Base-by-base conservation (phyloP, 2,888 invertebrate species). In the Limnephilus rhombicus region DNA sequence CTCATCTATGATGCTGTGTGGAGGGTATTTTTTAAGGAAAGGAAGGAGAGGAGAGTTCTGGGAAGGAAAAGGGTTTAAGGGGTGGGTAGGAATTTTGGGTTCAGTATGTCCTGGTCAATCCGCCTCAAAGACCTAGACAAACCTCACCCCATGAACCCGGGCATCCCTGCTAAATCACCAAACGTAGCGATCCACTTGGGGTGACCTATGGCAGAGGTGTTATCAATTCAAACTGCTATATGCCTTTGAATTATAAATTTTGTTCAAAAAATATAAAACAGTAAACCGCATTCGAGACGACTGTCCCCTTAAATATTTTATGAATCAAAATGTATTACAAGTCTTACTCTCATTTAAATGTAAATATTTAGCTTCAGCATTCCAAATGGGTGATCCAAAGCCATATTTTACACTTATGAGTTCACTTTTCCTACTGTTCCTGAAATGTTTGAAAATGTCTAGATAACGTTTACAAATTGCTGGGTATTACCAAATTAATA, bases 291-390 rank as follows among this genome's bases (percentile, higher is more conserved):
- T 68, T n/a, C 2, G 68, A 68, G 24, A 68, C 5, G 68, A 68
- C 68, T 9, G 68, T 68, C 68, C 68, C 41, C n/a, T 85, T 83
- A 34, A 81, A 80, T 49, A 82, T 85, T 91, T 85, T 53, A 29
- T 81, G 83, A 53, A 37, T 90, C 45, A 90, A 90, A 90, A 82
- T 83, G 53, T 82, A n/a, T 83, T 82, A 81, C 45, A 29, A 41
- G 31, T 49, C 45, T 86, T 86, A 86, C 37, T 86, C 86, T 86
- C 13, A 45, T 86, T 37, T 13, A 2, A 49, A 86, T 86, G 45
- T 86, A 86, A 86, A 86, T 49, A 86, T 86, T 86, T 86, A 31
- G 29, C 15, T 86, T 86, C 13, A 86, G 45, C 86, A 86, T 86
- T 86, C 86, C 86, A 49, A 86, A 86, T 49, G 49, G 45, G 45